A percentile compares a stretch with the other conserved stretches of the same genome.
Evolutionary conservation across 2,797 vertebrate genomes (phyloP).

Genomic region (Neosilurus hyrtlii): DNA sequence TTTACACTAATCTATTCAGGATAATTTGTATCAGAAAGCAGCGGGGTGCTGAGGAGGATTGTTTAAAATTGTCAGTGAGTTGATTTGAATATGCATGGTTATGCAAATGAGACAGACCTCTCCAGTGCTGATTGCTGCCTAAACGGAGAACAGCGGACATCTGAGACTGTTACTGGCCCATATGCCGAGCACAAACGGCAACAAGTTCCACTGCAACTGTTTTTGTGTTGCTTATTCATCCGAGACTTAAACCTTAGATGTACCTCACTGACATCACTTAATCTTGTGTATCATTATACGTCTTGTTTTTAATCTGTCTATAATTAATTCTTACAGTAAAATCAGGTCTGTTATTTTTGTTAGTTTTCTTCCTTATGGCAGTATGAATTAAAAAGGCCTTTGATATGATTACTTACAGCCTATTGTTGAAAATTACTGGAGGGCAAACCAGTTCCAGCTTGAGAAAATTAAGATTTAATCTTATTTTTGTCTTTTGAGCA

Average conservation of each 20-base stretch:
- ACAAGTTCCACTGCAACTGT: constrained; percentile 31
- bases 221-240: constrained; percentile 45
- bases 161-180: constrained; percentile 28
- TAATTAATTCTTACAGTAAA: constrained; percentile 51
- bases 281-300: constrained; percentile 44
- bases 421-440: not conserved
- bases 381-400: not conserved
- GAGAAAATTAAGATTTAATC: constrained; percentile 17
- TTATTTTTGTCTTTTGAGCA: constrained; percentile 27
- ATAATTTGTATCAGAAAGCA: constrained; percentile 41
- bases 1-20: constrained; percentile 49
- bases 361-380: constrained; percentile 1
- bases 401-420: not conserved
- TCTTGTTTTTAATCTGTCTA: constrained; percentile 45
- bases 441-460: constrained; percentile 3
- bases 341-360: constrained; percentile 9
- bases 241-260: constrained; percentile 42
- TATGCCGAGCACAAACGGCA: constrained; percentile 33
- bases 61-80: constrained; percentile 44
- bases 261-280: constrained; percentile 45
- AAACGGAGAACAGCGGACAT: constrained; percentile 47
- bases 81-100: constrained; percentile 55
- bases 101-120: constrained; percentile 49
- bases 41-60: constrained; percentile 37
- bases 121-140: constrained; percentile 50